Evolutionary conservation across 2,113 vertebrate species (phyloP).

Genomic region (Xyrauchen texanus): DNA sequence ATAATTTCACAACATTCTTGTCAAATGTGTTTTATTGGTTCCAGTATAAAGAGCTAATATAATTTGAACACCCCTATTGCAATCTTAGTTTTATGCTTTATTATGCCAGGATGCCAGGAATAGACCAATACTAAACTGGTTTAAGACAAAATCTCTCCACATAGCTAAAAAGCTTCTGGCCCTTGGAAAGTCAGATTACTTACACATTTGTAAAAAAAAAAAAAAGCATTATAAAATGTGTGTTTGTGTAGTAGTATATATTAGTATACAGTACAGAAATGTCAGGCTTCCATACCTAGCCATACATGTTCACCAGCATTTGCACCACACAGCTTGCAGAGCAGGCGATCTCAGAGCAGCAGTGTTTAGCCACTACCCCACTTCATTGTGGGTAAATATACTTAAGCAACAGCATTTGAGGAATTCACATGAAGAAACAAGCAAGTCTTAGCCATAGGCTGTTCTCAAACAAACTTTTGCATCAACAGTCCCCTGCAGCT

Average conservation of each 20-base stretch:
- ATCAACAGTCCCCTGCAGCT: slow-evolving; percentile 1
- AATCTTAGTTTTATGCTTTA: neutral
- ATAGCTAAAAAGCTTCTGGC: neutral
- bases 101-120: neutral
- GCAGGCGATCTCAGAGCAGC: neutral
- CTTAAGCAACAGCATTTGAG: neutral
- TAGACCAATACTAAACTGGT: neutral
- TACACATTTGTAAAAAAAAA: neutral
- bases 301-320: neutral
- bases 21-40: neutral
- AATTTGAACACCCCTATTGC: neutral
- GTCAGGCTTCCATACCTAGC: neutral
- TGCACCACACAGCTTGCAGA: neutral
- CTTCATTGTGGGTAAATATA: neutral
- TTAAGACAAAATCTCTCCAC: neutral
- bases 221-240: no score
- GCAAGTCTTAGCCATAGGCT: slow-evolving; percentile 9
- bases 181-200: neutral
- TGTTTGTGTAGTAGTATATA: no score
- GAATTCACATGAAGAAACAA: neutral
- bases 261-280: neutral
- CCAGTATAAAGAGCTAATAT: neutral
- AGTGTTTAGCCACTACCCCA: neutral
- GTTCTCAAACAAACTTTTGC: slow-evolving; percentile 25
- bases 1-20: neutral